These are phyloP conservation scores for Parauchenoglanis punctatus DNA, from an alignment of 2,797 vertebrate genomes.

Conservation along the genomic window DNA sequence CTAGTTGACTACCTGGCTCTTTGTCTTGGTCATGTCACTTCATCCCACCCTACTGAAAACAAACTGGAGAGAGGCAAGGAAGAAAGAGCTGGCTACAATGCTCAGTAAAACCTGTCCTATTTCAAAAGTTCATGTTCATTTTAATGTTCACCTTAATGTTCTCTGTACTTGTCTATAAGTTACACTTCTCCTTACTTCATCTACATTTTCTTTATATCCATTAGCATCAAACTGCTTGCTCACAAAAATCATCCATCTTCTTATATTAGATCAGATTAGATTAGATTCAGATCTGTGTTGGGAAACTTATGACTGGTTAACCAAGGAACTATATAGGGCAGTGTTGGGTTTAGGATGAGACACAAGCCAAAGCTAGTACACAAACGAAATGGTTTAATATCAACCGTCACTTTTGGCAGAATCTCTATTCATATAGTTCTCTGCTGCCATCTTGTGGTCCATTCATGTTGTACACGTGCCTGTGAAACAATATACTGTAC, in stretches of 20 bases:
- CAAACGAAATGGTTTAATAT: neutral
- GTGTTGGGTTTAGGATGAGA: neutral
- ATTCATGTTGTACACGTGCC: neutral
- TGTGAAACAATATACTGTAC: neutral
- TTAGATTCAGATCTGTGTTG: neutral
- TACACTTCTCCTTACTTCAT: neutral
- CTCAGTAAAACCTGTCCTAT: neutral
- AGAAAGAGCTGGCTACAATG: neutral
- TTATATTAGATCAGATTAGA: neutral
- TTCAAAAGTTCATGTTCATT: neutral
- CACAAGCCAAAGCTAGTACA: neutral
- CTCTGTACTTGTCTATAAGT: neutral
- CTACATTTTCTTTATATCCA: neutral
- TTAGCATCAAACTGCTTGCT: neutral
- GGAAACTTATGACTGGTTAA: neutral
- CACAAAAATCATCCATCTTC: neutral
- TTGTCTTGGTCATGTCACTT: neutral
- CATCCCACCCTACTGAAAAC: neutral
- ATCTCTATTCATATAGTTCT: neutral
- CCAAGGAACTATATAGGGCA: too few species aligned
- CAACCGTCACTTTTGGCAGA: neutral
- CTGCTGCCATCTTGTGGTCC: conserved; percentile 5
- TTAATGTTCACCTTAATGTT: neutral
- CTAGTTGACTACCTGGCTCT: neutral
- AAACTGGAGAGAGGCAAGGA: neutral